These are phyloP conservation scores for Cephus nigrinus DNA, from an alignment of 2,888 invertebrate genomes.

Conservation along the genomic window DNA sequence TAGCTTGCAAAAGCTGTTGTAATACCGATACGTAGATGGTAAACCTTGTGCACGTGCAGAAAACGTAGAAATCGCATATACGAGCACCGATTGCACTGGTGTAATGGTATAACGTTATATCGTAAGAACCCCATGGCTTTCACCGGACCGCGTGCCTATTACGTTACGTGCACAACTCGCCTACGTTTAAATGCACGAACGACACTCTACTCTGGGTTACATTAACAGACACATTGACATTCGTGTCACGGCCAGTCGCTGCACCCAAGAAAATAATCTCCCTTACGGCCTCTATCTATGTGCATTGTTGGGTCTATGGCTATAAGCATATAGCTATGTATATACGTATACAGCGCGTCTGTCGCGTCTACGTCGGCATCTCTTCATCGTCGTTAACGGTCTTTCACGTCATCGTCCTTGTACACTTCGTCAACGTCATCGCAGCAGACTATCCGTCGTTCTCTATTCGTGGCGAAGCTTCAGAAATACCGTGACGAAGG, in stretches of 20 bases:
- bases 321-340: not conserved
- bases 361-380: not conserved
- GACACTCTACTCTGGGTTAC: slow-evolving; percentile 23
- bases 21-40: not conserved
- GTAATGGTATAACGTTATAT: slow-evolving; percentile 45
- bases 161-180: slow-evolving; percentile 45
- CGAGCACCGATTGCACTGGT: slow-evolving; percentile 6
- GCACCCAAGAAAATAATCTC: slow-evolving; percentile 45
- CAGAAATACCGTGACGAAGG: not conserved
- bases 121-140: slow-evolving; percentile 44
- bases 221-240: slow-evolving; percentile 45
- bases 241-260: slow-evolving; percentile 61
- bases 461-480: not conserved
- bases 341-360: not conserved
- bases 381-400: not conserved
- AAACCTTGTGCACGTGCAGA: not conserved
- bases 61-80: slow-evolving; percentile 23
- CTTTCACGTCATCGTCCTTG: not conserved
- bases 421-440: not conserved
- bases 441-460: not conserved
- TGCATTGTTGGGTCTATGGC: slow-evolving; percentile 1
- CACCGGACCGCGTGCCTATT: slow-evolving; percentile 46
- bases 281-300: slow-evolving; percentile 3
- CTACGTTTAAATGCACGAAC: slow-evolving; percentile 45
- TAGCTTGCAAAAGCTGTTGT: not conserved